Conservation (phyloP, 37 sponge, comb jelly and placozoan genomes). For the Cladorhizidae sp. region DNA sequence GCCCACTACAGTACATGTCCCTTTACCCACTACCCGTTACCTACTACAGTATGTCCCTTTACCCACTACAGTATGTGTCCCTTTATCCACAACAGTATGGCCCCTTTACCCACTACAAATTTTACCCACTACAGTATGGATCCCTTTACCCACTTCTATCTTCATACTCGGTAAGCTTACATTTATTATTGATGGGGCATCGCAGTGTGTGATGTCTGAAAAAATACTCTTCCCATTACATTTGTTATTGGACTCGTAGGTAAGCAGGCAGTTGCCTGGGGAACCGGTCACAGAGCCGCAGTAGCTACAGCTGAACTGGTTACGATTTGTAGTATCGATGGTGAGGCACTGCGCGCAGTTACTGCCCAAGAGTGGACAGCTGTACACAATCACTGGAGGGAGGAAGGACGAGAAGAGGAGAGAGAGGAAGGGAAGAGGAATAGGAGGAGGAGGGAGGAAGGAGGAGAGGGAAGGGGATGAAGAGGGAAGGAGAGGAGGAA, state of each 20-base stretch:
- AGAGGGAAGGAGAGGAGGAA: no score
- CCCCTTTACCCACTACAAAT: no score
- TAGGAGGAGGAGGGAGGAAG: no score
- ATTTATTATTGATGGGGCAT: slow-evolving; percentile 7
- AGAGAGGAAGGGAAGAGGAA: background rate
- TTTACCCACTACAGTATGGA: no score
- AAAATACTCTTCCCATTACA: background rate
- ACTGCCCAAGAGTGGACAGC: slow-evolving; percentile 65
- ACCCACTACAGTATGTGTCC: background rate
- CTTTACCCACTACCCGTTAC: no score
- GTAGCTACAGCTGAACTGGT: slow-evolving; percentile 59
- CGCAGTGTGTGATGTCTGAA: background rate
- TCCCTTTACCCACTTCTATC: no score
- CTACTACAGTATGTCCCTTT: background rate
- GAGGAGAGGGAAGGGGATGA: no score
- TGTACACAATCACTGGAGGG: slow-evolving; percentile 71
- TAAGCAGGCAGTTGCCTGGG: background rate
- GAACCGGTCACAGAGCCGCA: slow-evolving; percentile 16
- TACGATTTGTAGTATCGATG: background rate
- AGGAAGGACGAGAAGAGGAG: background rate
- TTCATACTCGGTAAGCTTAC: background rate
- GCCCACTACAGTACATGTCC: no score
- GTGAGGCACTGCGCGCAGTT: slow-evolving; percentile 88
- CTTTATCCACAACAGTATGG: background rate
- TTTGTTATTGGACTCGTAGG: background rate